phyloP scores from a whole-genome alignment of 2,888 invertebrate genomes.

The Polydesmus complanatus region DNA sequence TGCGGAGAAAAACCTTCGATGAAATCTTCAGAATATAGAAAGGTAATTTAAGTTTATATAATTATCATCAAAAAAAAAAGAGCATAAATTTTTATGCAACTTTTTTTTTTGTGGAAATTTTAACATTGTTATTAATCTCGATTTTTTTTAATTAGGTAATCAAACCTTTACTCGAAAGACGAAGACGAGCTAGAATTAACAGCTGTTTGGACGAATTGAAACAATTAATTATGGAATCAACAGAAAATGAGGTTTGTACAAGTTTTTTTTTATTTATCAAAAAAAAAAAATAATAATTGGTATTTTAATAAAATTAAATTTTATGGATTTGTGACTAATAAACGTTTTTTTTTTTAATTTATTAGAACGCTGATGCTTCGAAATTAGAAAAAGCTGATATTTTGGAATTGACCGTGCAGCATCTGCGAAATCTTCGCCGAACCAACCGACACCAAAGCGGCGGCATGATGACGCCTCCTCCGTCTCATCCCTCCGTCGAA shows the following conservation, averaged over 20 bases:
- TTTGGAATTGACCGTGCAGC: constrained; percentile 15
- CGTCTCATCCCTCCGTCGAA: constrained; percentile 8
- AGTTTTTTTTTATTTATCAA: background rate
- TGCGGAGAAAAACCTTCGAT: constrained; percentile 13
- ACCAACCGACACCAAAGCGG: background rate
- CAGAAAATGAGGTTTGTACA: constrained; percentile 13
- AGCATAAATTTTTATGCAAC: no score
- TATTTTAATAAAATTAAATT: background rate
- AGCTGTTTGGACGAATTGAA: constrained; percentile 14
- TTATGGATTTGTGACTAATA: background rate
- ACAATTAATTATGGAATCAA: constrained; percentile 12
- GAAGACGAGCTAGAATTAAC: constrained; percentile 13
- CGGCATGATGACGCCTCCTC: background rate
- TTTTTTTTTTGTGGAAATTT: background rate
- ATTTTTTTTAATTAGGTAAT: constrained; percentile 11
- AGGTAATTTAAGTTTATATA: background rate
- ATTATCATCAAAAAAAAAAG: background rate
- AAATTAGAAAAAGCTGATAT: constrained; percentile 16
- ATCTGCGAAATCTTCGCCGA: constrained; percentile 7
- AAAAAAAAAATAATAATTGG: background rate
- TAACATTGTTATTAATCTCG: background rate
- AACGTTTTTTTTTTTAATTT: background rate
- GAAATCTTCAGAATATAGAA: constrained; percentile 15
- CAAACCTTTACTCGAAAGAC: constrained; percentile 15
- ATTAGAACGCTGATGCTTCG: constrained; percentile 14